These are phyloP conservation scores for Phortica magna DNA, from an alignment of 2,888 invertebrate species.

Conservation along the genomic window DNA sequence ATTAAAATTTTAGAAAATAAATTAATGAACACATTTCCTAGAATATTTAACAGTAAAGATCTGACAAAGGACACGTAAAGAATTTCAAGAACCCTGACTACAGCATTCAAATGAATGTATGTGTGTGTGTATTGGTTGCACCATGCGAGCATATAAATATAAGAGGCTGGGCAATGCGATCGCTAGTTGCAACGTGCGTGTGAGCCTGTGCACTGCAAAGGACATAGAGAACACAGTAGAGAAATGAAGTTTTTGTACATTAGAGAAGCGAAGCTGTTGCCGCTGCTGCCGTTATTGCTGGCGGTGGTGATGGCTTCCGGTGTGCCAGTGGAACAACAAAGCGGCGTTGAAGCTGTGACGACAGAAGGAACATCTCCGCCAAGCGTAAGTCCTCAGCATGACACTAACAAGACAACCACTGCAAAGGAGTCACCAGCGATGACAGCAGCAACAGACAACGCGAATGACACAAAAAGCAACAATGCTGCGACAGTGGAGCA, in stretches of 20 bases:
- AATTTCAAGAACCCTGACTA: neutral
- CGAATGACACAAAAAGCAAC: slow-evolving; percentile 40
- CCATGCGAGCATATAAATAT: slow-evolving; percentile 38
- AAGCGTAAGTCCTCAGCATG: neutral
- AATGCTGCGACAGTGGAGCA: slow-evolving; percentile 11
- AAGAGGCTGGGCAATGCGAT: slow-evolving; percentile 6
- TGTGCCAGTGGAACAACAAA: slow-evolving; percentile 35
- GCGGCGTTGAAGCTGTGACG: neutral
- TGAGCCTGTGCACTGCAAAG: slow-evolving; percentile 10
- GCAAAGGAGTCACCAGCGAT: slow-evolving; percentile 23
- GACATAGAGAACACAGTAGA: slow-evolving; percentile 16
- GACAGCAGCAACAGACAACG: slow-evolving; percentile 53
- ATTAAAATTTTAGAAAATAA: too few species aligned
- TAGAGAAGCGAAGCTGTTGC: neutral
- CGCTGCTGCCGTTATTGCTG: neutral
- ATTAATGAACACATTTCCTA: too few species aligned
- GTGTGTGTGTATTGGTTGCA: slow-evolving; percentile 1
- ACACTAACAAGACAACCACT: neutral
- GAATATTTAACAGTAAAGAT: neutral
- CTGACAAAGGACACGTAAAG: neutral
- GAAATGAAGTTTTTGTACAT: neutral
- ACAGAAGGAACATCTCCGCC: neutral
- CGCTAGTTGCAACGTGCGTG: slow-evolving; percentile 35
- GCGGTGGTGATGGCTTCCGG: slow-evolving; percentile 9
- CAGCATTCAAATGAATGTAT: neutral